Percentiles rank a stretch among this genome's conserved stretches.
Evolutionary conservation across 2,888 invertebrate species (phyloP).

Genomic region (Cerastoderma edule): DNA sequence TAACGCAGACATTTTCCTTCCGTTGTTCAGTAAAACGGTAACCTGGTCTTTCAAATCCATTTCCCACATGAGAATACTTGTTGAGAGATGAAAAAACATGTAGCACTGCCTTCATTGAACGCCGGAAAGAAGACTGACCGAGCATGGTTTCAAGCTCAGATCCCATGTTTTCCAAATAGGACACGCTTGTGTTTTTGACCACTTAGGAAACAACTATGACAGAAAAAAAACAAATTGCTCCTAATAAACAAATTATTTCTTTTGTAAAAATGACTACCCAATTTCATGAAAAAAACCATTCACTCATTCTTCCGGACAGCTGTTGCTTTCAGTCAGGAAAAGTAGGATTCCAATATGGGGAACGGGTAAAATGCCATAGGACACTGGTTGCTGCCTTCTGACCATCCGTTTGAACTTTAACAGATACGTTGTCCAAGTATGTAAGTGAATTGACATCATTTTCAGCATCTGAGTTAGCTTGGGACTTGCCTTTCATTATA

Average conservation of each 20-base stretch:
- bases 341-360: not conserved
- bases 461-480: not conserved
- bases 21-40: too few species aligned
- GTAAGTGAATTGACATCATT: not conserved
- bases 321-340: not conserved
- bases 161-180: not conserved
- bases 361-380: constrained; percentile 7
- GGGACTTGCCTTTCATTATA: not conserved
- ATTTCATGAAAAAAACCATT: not conserved
- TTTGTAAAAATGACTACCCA: too few species aligned
- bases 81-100: too few species aligned
- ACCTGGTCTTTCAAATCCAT: too few species aligned
- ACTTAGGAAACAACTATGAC: not conserved
- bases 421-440: not conserved
- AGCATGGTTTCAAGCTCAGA: too few species aligned
- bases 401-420: not conserved
- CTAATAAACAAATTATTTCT: too few species aligned
- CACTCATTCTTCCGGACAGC: not conserved
- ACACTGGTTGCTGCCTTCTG: too few species aligned
- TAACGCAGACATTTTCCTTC: too few species aligned
- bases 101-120: too few species aligned
- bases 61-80: too few species aligned
- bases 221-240: too few species aligned
- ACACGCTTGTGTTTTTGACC: not conserved
- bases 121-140: too few species aligned